Base-by-base conservation (phyloP, 2,797 vertebrate genomes). In the Amazona finschi region DNA sequence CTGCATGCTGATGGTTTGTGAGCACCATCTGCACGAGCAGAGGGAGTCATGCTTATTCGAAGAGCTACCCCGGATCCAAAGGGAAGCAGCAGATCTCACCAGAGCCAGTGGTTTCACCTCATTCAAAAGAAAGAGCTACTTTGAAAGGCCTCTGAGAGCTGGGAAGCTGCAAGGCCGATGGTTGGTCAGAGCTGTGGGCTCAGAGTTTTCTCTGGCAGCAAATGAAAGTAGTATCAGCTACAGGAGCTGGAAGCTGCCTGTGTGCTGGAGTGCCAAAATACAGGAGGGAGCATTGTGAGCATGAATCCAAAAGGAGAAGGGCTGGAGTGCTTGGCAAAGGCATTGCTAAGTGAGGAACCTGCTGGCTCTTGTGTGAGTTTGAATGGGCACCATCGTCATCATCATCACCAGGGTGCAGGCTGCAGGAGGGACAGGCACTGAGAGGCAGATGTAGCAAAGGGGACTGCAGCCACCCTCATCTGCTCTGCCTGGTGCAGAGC, bases 161-260 rank as follows among this genome's bases (percentile, higher is more conserved):
- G 78, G 89, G 92, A 84, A 77, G 88, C 85, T 86, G 86, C 49
- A 21, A 89, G 49, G 61, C 69, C 1, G 0, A 2, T 25, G 85
- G 44, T 3, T 57, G 94, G 92, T 91, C 93, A 65, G 96, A 47
- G 83, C 86, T 86, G 88, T 0, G 9, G 86, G 86, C 67, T 92
- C 73, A 11, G 73, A 84, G 90, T 94, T 96, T 95, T 66, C 88
- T 90, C 95, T 96, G 95, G 95, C 95, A 95, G 88, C 80, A 70
- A 93, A 96, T 94, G 81, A 93, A 96, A 95, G 94, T 8, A n/a
- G 38, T 12, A 17, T 16, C 90, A 79, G 86, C 86, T 81, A 52
- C 90, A 58, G 95, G 84, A 93, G 94, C 92, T 96, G 96, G 92
- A 88, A 90, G 58, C 86, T 84, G 93, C 83, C 89, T 11, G n/a